Conservation (phyloP, 2,113 vertebrate species). For the Pithys albifrons region DNA sequence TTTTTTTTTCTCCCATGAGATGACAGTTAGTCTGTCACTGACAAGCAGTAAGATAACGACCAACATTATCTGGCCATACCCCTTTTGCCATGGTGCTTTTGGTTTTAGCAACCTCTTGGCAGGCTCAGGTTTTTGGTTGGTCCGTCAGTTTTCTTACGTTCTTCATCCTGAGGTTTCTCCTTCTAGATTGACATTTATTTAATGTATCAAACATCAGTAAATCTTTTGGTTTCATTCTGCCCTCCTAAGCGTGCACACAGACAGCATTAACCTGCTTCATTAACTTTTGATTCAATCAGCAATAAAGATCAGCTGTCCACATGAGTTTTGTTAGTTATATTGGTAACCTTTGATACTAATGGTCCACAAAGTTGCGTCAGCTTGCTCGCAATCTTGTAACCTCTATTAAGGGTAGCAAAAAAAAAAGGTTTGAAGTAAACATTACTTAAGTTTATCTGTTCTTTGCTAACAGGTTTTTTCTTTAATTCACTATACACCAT, state of each 20-base stretch:
- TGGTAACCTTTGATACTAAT: slow-evolving; percentile 16
- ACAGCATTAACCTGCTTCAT: background rate
- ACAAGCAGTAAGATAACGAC: background rate
- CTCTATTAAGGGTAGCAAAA: background rate
- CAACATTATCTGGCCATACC: background rate
- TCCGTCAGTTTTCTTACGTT: background rate
- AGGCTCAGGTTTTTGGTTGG: background rate
- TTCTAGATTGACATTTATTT: background rate
- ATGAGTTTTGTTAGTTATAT: background rate
- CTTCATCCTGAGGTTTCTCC: background rate
- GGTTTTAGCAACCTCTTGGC: background rate
- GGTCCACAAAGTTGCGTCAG: background rate
- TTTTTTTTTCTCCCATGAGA: background rate
- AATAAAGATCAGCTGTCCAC: background rate
- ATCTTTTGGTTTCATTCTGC: background rate
- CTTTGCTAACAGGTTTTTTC: background rate
- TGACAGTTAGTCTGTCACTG: background rate
- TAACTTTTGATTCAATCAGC: slow-evolving; percentile 25
- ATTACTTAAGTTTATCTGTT: background rate
- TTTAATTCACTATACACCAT: background rate
- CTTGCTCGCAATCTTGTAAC: background rate
- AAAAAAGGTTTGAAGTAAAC: background rate
- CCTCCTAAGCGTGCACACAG: background rate
- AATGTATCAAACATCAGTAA: background rate
- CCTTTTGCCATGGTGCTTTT: background rate